Base-by-base conservation (phyloP, 2,113 vertebrate species). In the Nycticebus coucang region DNA sequence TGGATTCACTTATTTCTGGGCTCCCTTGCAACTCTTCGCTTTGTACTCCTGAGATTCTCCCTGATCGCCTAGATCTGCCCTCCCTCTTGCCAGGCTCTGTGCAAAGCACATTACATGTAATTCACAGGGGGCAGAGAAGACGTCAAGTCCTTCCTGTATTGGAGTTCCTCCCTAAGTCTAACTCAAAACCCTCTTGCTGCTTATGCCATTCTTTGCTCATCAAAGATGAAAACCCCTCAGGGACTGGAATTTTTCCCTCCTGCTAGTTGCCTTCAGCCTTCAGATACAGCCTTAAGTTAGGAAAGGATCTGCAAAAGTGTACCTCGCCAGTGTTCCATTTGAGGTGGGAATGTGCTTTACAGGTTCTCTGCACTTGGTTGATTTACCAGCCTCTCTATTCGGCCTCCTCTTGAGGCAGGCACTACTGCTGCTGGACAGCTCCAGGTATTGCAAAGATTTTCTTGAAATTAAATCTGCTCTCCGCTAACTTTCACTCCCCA, bases 401-500 rank as follows among this genome's bases (percentile, higher is more conserved):
- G 57, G 77, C 26, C 82, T 86, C n/a, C 37, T 62, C 33, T 37
- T 13, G 37, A 87, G 60, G 37, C 35, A 53, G 55, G 28, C 0
- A 4, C 5, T n/a, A 60, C 64, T 18, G 0, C 22, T 30, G 74
- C 64, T 69, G 82, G 64, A 74, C 37, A 95, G 87, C 68, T 90
- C 55, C 89, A n/a, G 30, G 33, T 13, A n/a, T 74, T 26, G 17
- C 0, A n/a, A 72, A 60, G 30, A 13, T 93, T 60, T 83, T 71
- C n/a, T 78, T 83, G n/a, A 9, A 68, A 18, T 50, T 90, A 59
- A 80, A 81, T 83, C 72, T 89, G 24, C 62, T 82, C 28, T 83
- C n/a, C 35, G 60, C 0, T 33, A 64, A 62, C 33, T 28, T 74
- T 12, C 8, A 45, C 19, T 64, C 41, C 0, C 22, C 6, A 10